These are phyloP conservation scores for Argyresthia goedartella DNA, from an alignment of 2,888 invertebrate species.

Conservation along the genomic window DNA sequence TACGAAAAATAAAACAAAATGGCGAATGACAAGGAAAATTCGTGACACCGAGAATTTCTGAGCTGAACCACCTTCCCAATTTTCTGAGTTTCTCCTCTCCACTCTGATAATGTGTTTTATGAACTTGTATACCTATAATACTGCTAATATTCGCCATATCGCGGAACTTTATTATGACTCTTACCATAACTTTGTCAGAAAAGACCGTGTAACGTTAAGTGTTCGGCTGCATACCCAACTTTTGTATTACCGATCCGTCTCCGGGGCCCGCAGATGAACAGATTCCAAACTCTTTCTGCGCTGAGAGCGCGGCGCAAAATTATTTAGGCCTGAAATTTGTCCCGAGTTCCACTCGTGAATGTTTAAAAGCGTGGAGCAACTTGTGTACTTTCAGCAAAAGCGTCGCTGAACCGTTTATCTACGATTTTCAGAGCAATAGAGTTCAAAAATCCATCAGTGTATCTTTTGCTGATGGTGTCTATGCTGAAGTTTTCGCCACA, in stretches of 20 bases:
- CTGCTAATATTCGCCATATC: too few relatives aligned
- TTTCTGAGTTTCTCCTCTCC: too few relatives aligned
- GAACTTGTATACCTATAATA: too few relatives aligned
- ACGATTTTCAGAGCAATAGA: too few relatives aligned
- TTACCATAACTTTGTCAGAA: constrained; percentile 4
- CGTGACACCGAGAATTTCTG: too few relatives aligned
- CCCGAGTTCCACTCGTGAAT: neutral
- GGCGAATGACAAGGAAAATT: too few relatives aligned
- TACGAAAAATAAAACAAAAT: too few relatives aligned
- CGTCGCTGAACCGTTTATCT: too few relatives aligned
- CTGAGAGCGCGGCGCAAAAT: neutral
- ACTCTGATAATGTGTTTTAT: too few relatives aligned
- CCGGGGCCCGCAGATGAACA: neutral
- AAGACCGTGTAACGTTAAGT: neutral
- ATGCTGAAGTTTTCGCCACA: constrained; percentile 6
- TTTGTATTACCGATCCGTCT: constrained; percentile 4
- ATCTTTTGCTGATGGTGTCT: neutral
- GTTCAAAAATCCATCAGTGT: too few relatives aligned
- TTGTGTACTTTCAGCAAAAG: neutral
- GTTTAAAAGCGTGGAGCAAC: constrained; percentile 6
- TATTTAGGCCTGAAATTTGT: constrained; percentile 8
- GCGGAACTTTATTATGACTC: neutral
- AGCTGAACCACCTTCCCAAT: too few relatives aligned
- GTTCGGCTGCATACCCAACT: neutral
- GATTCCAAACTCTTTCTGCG: neutral